Evolutionary conservation across 2,797 vertebrate species (phyloP), one percentile per base, ranked within the genome.

Genomic region (Scleropages formosus): DNA sequence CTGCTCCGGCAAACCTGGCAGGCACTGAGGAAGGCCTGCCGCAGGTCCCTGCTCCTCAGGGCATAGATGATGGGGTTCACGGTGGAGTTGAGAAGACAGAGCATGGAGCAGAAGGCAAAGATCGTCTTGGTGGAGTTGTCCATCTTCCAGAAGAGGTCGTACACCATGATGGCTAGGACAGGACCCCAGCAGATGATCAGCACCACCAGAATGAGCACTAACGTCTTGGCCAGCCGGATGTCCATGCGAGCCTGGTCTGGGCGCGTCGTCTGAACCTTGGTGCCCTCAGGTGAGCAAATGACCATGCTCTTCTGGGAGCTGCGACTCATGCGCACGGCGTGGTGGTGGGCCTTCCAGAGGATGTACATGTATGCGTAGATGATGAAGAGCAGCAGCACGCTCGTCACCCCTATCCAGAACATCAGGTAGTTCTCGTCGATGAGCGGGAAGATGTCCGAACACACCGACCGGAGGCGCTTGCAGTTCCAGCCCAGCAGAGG

Each of bases 361-460:
- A 99, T 99, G 86, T 97, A 99, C 88, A 99, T 96, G 89, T 99
- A 99, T 1, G 98, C 98, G 64, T 99, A 99, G 83, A 99, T 94
- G 69, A 99, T 99, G 86, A 99, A 98, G 80, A 99, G 88, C 84
- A 99, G 89, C 83, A 99, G 92, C 75, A 96, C 85, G 0, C 92
- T 98, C 83, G 97, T 99, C 74, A 99, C 94, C 27, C 97, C 95
- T 0, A 99, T 98, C 97, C 97, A 99, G 93, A 98, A 99, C 95
- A 99, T 93, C 88, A 99, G 90, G 86, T 99, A 99, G 12, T 94
- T 98, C 88, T 97, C 94, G 0, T 99, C 98, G 0, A 99, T 99
- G 82, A 98, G 93, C 0, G 98, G 98, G 89, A 99, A 99, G 82
- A 99, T 96, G 87, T 99, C 95, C 1, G 98, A 99, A 88, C 98